A percentile compares a stretch with the other conserved stretches of the same genome.
Conservation (phyloP, 2,888 invertebrate genomes). For the Gandaritis pyraliata region DNA sequence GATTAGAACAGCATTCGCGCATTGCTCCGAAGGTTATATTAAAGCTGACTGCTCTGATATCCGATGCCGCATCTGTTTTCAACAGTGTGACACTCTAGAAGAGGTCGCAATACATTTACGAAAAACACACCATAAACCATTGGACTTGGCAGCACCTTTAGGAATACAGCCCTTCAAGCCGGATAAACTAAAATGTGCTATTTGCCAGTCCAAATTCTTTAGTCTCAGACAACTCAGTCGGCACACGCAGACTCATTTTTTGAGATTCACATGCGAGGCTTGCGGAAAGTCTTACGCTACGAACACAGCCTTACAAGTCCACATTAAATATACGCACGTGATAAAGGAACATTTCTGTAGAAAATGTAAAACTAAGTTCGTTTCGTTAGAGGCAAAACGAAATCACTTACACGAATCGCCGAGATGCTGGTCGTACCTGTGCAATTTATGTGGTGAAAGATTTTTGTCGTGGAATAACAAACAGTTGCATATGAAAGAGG, state of each 20-base stretch:
- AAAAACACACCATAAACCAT: conserved; percentile 19
- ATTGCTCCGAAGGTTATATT: conserved; percentile 67
- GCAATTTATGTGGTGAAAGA: conserved; percentile 66
- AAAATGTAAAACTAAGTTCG: conserved; percentile 48
- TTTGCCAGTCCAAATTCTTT: conserved; percentile 47
- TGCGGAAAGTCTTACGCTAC: conserved; percentile 54
- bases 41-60: conserved; percentile 73
- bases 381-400: conserved; percentile 46
- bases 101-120: conserved; percentile 63
- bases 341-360: conserved; percentile 41
- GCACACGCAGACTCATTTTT: conserved; percentile 53
- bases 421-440: conserved; percentile 69
- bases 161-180: conserved; percentile 47
- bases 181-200: conserved; percentile 42
- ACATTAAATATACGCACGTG: conserved; percentile 34
- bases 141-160: conserved; percentile 37
- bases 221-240: conserved; percentile 48
- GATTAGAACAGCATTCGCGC: conserved; percentile 64
- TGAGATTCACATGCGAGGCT: conserved; percentile 50
- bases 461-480: conserved; percentile 67
- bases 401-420: conserved; percentile 60
- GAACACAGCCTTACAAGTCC: conserved; percentile 43
- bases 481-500: conserved; percentile 61
- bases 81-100: conserved; percentile 54
- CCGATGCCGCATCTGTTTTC: conserved; percentile 64